Conservation (phyloP, 2,888 invertebrate species). For the Ochropleura leucogaster region DNA sequence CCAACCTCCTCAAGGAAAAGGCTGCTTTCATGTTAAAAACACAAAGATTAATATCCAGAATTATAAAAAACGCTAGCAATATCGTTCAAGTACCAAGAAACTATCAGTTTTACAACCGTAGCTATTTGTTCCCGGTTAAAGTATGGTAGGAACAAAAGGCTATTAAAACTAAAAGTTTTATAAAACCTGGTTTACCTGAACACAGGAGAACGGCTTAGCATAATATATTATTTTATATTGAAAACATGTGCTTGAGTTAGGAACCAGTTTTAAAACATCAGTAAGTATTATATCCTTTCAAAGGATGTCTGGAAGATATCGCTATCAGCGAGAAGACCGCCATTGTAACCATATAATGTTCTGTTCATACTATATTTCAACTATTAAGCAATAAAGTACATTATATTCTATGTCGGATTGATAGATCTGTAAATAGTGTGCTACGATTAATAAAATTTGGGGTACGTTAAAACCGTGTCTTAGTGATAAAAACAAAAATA, state of each 20-base stretch:
- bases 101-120: constrained; percentile 50
- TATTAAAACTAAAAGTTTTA: constrained; percentile 57
- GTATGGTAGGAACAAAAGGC: constrained; percentile 43
- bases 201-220: constrained; percentile 40
- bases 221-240: constrained; percentile 46
- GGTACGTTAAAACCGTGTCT: neutral
- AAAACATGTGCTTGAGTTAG: constrained; percentile 37
- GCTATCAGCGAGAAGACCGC: too few relatives aligned
- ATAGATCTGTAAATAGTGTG: constrained; percentile 3
- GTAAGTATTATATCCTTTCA: neutral
- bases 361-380: too few relatives aligned
- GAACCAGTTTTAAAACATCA: constrained; percentile 16
- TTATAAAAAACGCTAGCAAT: constrained; percentile 8
- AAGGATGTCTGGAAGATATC: too few relatives aligned
- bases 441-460: constrained; percentile 1
- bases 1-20: neutral
- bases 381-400: too few relatives aligned
- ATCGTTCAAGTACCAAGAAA: constrained; percentile 6
- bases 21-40: neutral
- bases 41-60: neutral
- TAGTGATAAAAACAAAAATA: neutral
- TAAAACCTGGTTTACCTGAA: constrained; percentile 46
- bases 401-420: too few relatives aligned
- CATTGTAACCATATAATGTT: too few relatives aligned
- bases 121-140: constrained; percentile 43